phyloP scores from a whole-genome alignment of 2,888 invertebrate species.

The Axea sp. region DNA sequence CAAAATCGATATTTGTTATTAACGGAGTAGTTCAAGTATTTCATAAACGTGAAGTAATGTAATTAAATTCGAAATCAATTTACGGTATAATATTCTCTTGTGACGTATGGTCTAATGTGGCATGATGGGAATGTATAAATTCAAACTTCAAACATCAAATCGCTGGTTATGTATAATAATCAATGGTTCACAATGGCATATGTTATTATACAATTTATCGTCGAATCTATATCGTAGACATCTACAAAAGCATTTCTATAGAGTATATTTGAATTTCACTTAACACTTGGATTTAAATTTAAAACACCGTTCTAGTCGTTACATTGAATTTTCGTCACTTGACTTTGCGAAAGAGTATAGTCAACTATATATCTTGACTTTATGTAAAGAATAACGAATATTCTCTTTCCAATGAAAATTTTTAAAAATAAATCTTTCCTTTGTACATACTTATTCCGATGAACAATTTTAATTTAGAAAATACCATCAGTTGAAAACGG shows the following conservation, averaged over 20 bases:
- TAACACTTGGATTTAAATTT: conserved; percentile 34
- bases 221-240: conserved; percentile 4
- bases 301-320: conserved; percentile 12
- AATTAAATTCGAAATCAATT: conserved; percentile 35
- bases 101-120: conserved; percentile 27
- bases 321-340: conserved; percentile 20
- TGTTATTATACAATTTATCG: conserved; percentile 24
- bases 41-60: conserved; percentile 4
- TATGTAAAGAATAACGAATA: too few species aligned
- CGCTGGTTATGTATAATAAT: conserved; percentile 33
- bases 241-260: conserved; percentile 33
- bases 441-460: too few species aligned
- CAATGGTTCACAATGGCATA: conserved; percentile 22
- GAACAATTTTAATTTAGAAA: too few species aligned
- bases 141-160: conserved; percentile 35
- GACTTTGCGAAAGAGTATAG: too few species aligned
- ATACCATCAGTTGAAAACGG: too few species aligned
- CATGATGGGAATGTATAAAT: conserved; percentile 25
- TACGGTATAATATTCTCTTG: conserved; percentile 3
- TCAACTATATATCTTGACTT: too few species aligned
- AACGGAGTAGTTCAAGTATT: too few species aligned
- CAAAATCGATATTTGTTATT: too few species aligned
- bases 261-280: conserved; percentile 55
- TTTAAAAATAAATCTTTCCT: too few species aligned
- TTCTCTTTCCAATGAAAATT: too few species aligned